Conservation (phyloP, 2,888 invertebrate genomes). For the Tricholauxania praeusta region DNA sequence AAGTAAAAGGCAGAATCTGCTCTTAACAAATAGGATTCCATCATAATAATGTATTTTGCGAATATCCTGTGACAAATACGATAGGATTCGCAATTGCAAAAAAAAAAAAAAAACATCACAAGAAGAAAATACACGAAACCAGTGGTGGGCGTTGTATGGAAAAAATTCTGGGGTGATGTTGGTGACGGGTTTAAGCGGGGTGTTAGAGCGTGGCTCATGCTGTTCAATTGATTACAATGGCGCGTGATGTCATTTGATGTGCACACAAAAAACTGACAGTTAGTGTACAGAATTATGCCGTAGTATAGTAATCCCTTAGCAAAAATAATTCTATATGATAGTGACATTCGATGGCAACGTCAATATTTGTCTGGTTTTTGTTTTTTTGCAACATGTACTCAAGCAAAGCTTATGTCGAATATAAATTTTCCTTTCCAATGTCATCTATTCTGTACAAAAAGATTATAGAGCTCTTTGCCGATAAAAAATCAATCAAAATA, state of each 20-base stretch:
- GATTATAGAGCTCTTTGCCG: too few relatives aligned
- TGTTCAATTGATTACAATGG: conserved; percentile 57
- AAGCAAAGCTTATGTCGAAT: too few relatives aligned
- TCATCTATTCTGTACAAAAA: too few relatives aligned
- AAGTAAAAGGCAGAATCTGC: background rate
- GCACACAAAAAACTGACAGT: too few relatives aligned
- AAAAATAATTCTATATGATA: too few relatives aligned
- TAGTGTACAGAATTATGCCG: too few relatives aligned
- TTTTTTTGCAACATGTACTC: too few relatives aligned
- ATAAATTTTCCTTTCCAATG: too few relatives aligned
- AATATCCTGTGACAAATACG: conserved; percentile 58
- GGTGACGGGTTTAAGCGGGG: background rate
- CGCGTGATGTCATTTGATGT: conserved; percentile 61
- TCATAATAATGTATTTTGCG: conserved; percentile 59
- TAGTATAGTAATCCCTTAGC: too few relatives aligned
- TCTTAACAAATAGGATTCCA: conserved; percentile 60
- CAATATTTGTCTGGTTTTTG: too few relatives aligned
- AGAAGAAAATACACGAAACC: background rate
- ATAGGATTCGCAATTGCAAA: conserved; percentile 61
- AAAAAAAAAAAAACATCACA: conserved; percentile 42
- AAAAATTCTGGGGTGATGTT: background rate
- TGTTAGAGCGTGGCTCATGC: conserved; percentile 3
- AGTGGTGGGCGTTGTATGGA: background rate
- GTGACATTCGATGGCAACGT: too few relatives aligned
- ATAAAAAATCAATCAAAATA: too few relatives aligned